phyloP scores from a whole-genome alignment of 2,888 invertebrate genomes.

The Melanostoma mellinum region DNA sequence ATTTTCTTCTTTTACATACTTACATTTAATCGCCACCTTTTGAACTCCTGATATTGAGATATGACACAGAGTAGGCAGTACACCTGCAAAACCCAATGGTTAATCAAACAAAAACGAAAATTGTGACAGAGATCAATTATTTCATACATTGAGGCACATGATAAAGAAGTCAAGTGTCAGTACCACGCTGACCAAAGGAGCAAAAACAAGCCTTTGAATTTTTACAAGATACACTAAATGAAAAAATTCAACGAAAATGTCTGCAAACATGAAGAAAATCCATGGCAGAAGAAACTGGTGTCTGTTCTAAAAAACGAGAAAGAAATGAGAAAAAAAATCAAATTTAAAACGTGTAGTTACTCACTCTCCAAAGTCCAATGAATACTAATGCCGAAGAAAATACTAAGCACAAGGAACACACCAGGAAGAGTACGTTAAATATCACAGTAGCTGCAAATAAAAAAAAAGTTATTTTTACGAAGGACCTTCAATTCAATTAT shows the following conservation, averaged over 20 bases:
- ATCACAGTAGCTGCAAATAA: constrained; percentile 86
- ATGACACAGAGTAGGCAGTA: constrained; percentile 92
- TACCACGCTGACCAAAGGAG: constrained; percentile 88
- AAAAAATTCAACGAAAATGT: constrained; percentile 86
- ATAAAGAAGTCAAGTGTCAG: constrained; percentile 91
- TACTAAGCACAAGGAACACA: constrained; percentile 87
- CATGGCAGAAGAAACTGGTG: constrained; percentile 89
- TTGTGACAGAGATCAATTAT: constrained; percentile 76
- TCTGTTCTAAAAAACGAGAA: constrained; percentile 84
- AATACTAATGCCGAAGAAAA: constrained; percentile 87
- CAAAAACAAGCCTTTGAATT: constrained; percentile 87
- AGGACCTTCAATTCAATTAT: neutral
- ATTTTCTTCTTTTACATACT: constrained; percentile 2
- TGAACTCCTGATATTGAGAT: constrained; percentile 91
- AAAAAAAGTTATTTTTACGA: neutral
- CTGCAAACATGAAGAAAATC: constrained; percentile 86
- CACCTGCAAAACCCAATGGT: constrained; percentile 83
- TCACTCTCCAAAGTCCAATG: constrained; percentile 88
- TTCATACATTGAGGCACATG: constrained; percentile 87
- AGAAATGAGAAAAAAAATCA: neutral
- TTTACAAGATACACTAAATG: constrained; percentile 87
- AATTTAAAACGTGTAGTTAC: constrained; percentile 62
- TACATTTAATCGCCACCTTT: constrained; percentile 27
- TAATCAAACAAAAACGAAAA: neutral
- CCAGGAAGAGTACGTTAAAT: constrained; percentile 86